Evolutionary conservation across 2,797 vertebrate species (phyloP), one percentile per base, ranked within the genome.

Genomic region (Eidolon dupreanum): DNA sequence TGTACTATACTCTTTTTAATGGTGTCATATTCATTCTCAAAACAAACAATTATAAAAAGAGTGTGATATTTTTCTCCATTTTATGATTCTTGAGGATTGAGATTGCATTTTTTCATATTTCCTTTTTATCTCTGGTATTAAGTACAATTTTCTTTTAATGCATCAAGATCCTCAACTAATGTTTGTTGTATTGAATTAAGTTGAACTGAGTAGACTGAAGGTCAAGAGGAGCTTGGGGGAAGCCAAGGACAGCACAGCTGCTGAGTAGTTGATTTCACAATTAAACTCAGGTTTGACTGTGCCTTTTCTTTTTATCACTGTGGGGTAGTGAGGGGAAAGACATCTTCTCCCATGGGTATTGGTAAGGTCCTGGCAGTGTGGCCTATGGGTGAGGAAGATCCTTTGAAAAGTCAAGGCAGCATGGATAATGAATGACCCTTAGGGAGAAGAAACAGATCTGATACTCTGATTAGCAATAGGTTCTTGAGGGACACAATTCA

Each of bases 131-230:
- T 96, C 11, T 11, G 66, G 6, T 46, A 79, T 81, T 79, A 78
- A 90, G 26, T 8, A 31, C 24, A 75, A 41, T 86, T 81, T 81
- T 81, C 77, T 59, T 84, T 51, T 70, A 93, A 57, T 82, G 49
- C 2, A 74, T 79, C 55, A 83, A 65, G 36, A 36, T 70, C 15
- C 28, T 92, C 66, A 31, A 24, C 92, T 84, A 88, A 28, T 85
- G 41, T 90, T 87, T 88, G 36, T 19, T 85, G 86, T 73, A 59
- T 88, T 92, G 87, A 83, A 83, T 96, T 84, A 90, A 84, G 71
- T 82, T 65, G n/a, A 63, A 95, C 19, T 43, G 24, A 92, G 38
- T 49, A 59, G 11, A 79, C 13, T 31, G 22, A 68, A 65, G 65
- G 20, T 75, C 77, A 95, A 61, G 8, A 75, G 59, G 13, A 6